Percentiles rank a stretch among this genome's conserved stretches.
phyloP scores from a whole-genome alignment of 2,797 vertebrate species.

The Hemibagrus guttatus region DNA sequence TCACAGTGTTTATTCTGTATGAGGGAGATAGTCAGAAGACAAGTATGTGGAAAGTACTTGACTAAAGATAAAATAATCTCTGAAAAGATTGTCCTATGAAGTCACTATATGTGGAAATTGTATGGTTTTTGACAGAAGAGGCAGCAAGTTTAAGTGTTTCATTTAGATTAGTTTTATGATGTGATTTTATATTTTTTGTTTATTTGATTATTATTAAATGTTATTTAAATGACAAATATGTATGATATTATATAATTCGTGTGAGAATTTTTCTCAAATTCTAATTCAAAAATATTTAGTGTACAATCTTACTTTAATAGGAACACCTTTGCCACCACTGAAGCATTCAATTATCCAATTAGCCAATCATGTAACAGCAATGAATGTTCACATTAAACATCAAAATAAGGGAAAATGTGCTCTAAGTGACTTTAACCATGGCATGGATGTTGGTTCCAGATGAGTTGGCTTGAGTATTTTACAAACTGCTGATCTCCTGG shows the following conservation, averaged over 20 bases:
- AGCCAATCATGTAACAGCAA: not conserved
- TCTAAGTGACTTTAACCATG: not conserved
- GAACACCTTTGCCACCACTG: not conserved
- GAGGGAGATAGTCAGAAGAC: not conserved
- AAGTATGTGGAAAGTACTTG: slow-evolving; percentile 17
- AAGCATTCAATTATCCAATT: not conserved
- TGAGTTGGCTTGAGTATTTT: not conserved
- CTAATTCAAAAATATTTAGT: not conserved
- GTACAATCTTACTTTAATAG: slow-evolving; percentile 4
- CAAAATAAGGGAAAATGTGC: not conserved
- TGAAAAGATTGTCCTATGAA: not conserved
- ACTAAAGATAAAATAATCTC: not conserved
- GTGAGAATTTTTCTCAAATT: not conserved
- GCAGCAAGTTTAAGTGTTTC: not conserved
- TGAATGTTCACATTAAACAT: not conserved
- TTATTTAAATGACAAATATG: not conserved
- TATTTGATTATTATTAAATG: not conserved
- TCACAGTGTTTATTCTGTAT: not conserved
- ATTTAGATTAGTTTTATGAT: not conserved
- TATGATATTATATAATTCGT: not conserved
- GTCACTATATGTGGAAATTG: not conserved
- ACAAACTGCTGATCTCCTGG: not conserved
- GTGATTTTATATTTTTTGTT: not conserved
- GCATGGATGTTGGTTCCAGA: not conserved
- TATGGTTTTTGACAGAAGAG: not conserved